Evolutionary conservation across 2,888 invertebrate species (phyloP), one percentile per base, ranked within the genome.

Genomic region (Sisyra nigra): DNA sequence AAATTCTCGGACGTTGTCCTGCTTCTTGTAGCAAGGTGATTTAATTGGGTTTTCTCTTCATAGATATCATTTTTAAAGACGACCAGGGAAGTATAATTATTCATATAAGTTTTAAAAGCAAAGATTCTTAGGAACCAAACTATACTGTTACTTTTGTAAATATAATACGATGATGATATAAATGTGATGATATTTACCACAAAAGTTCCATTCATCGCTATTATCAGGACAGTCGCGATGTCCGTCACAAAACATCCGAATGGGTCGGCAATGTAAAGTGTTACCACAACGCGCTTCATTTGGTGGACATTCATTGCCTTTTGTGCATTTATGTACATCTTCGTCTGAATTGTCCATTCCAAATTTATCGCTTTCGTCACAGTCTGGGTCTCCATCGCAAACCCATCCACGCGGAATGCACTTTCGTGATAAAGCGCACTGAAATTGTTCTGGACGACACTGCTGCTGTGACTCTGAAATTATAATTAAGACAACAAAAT

Each of bases 361-460:
- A 34, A 61, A 54, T 44, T 60, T 59, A 4, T 61, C 68, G 45
- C 66, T 58, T 17, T 67, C 63, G n/a, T 80, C 80, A 62, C 85
- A 85, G 63, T 85, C 84, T 33, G 66, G 63, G 57, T 81, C 80
- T 41, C 78, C 79, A 63, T 86, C 85, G 63, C 82, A 83, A 48
- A 75, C 66, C 80, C 80, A 81, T 53, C 75, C 74, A 46, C 66
- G 66, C 48, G 83, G 80, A 55, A 87, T 72, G 66, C 86, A 87
- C 59, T 75, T 76, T 45, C 72, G 71, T 50, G 77, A 76, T 48
- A 65, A 61, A 46, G 62, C 64, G 62, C 91, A 91, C 48, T 75
- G 74, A 65, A 88, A 88, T 66, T 81, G 80, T 13, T 74, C 75
- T 49, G 68, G 67, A 52, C 69, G 70, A 63, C 82, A 82, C 48